Evolutionary conservation across 2,888 invertebrate species (phyloP).

Genomic region (Pachycephus smyrnensis): DNA sequence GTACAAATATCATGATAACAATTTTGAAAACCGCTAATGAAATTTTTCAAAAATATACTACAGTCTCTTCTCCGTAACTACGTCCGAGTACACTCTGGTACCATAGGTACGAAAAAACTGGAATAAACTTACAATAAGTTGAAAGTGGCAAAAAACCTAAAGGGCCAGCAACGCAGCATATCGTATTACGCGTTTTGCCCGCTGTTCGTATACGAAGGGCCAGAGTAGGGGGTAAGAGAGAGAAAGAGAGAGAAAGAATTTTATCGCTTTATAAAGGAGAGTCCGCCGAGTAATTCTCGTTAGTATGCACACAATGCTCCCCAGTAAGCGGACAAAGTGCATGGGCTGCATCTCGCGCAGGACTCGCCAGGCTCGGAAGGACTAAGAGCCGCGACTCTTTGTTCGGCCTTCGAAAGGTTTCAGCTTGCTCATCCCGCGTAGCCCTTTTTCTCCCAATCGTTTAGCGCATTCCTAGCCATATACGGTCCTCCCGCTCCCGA

Average conservation of each 20-base stretch:
- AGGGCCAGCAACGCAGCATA: neutral
- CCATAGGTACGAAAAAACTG: too few species aligned
- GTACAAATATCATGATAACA: neutral
- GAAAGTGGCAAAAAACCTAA: neutral
- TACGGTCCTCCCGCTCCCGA: constrained; percentile 38
- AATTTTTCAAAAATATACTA: neutral
- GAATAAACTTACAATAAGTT: neutral
- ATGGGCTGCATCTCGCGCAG: neutral
- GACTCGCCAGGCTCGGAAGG: neutral
- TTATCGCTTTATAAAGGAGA: constrained; percentile 7
- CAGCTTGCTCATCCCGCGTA: constrained; percentile 2
- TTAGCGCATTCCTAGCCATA: constrained; percentile 53
- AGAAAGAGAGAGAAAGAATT: neutral
- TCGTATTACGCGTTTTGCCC: neutral
- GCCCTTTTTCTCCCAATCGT: constrained; percentile 35
- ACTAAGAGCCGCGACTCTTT: neutral
- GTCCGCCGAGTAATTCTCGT: constrained; percentile 6
- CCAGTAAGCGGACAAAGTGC: constrained; percentile 3
- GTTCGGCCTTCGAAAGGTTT: constrained; percentile 7
- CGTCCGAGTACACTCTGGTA: neutral
- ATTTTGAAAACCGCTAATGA: neutral
- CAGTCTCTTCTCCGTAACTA: neutral
- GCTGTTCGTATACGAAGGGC: neutral
- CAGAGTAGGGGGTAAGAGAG: neutral
- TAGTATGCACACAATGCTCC: constrained; percentile 12